Percentiles rank a stretch among this genome's conserved stretches.
Conservation (phyloP, 2,797 vertebrate species). For the Diglossa cyanea region DNA sequence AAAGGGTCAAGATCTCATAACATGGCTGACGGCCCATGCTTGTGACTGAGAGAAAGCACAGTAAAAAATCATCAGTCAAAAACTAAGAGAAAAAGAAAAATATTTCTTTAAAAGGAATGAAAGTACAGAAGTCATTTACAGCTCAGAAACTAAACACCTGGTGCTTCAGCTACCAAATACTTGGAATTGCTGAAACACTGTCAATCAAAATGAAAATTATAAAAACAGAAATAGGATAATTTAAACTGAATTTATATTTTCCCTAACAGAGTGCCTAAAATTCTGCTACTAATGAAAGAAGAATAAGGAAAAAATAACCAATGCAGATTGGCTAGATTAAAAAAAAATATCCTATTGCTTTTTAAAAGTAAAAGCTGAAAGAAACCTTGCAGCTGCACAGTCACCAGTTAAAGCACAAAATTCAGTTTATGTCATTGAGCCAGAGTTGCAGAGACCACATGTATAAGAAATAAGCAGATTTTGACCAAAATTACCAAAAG, state of each 20-base stretch:
- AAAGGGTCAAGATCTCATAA: not conserved
- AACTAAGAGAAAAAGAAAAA: not conserved
- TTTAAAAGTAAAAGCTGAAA: not conserved
- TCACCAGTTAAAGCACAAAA: conserved; percentile 5
- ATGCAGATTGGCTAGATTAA: not conserved
- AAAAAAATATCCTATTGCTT: not conserved
- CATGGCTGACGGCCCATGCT: not conserved
- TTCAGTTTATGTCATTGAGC: conserved; percentile 8
- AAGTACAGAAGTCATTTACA: conserved; percentile 10
- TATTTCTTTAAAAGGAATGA: not conserved
- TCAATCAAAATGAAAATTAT: not conserved
- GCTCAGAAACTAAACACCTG: not conserved
- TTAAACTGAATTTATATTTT: not conserved
- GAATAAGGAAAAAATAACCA: not conserved
- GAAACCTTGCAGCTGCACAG: not conserved
- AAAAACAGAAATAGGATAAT: not conserved
- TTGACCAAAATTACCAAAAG: not conserved
- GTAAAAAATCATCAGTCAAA: not conserved
- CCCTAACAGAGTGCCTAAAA: not conserved
- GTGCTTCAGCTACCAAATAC: not conserved
- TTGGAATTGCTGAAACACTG: not conserved
- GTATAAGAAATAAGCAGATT: not conserved
- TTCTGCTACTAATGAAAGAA: not conserved
- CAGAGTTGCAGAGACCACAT: not conserved
- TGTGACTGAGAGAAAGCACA: not conserved